Percentiles rank a stretch among this genome's conserved stretches.
Conservation (phyloP, 2,113 vertebrate species). For the Canis aureus region DNA sequence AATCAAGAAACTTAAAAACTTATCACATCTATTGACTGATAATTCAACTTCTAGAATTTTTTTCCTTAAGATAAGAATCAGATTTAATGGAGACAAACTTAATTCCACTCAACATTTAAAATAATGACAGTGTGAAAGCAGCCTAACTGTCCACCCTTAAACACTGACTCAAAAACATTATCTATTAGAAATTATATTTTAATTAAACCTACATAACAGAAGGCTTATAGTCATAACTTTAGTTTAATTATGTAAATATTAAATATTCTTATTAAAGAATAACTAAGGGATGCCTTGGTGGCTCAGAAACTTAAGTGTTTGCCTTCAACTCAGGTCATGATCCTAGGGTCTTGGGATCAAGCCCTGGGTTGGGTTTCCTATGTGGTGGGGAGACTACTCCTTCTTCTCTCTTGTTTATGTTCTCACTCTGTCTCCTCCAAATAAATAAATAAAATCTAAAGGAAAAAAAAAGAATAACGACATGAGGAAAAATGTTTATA, state of each 20-base stretch:
- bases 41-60: not conserved
- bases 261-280: not conserved
- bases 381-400: no score
- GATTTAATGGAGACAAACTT: constrained; percentile 14
- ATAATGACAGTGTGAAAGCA: not conserved
- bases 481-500: not conserved
- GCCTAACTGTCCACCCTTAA: not conserved
- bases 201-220: not conserved
- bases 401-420: no score
- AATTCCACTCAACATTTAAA: not conserved
- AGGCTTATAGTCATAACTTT: constrained; percentile 11
- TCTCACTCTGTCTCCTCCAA: no score
- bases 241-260: not conserved
- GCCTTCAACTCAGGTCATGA: no score
- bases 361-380: no score
- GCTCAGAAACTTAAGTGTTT: no score
- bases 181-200: not conserved
- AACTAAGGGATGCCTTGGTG: not conserved
- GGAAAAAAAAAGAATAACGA: not conserved
- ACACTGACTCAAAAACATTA: not conserved
- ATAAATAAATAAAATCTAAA: no score
- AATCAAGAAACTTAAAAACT: not conserved
- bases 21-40: not conserved
- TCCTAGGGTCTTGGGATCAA: no score
- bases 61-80: not conserved